Percentiles rank a stretch among this genome's conserved stretches.
Conservation (phyloP, 2,888 invertebrate genomes). For the Coecobrya sp. region DNA sequence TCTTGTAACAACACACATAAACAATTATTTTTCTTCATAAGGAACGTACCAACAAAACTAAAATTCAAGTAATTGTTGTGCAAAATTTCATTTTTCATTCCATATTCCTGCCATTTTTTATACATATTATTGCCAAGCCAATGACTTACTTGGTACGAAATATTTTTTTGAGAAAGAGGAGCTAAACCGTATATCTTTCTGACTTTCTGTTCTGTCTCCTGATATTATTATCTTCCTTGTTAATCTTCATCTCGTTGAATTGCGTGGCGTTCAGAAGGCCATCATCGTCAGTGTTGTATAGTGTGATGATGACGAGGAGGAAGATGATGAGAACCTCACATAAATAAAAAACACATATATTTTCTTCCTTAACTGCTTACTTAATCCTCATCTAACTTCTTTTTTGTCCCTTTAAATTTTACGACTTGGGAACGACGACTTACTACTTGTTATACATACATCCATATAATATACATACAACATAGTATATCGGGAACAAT, state of each 20-base stretch:
- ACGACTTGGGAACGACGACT: not conserved
- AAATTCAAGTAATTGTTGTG: not conserved
- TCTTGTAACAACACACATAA: not conserved
- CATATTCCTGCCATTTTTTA: not conserved
- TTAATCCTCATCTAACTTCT: not conserved
- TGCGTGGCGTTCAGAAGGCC: too few species aligned
- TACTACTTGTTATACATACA: not conserved
- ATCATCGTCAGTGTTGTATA: not conserved
- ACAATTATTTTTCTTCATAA: not conserved
- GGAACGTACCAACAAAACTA: not conserved
- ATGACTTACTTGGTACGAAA: not conserved
- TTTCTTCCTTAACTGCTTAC: conserved; percentile 8
- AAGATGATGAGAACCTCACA: not conserved
- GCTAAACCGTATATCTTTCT: not conserved
- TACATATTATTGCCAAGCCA: not conserved
- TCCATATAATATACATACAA: too few species aligned
- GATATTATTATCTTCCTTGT: not conserved
- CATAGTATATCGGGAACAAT: not conserved
- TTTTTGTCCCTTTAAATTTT: conserved; percentile 11
- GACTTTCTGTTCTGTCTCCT: not conserved
- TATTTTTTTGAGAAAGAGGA: not conserved
- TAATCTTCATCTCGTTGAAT: not conserved
- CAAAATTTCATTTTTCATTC: not conserved
- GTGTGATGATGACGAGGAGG: conserved; percentile 19
- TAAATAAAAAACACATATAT: not conserved